Base-by-base conservation (phyloP, 2,888 invertebrate genomes). In the Trichopria drosophilae region DNA sequence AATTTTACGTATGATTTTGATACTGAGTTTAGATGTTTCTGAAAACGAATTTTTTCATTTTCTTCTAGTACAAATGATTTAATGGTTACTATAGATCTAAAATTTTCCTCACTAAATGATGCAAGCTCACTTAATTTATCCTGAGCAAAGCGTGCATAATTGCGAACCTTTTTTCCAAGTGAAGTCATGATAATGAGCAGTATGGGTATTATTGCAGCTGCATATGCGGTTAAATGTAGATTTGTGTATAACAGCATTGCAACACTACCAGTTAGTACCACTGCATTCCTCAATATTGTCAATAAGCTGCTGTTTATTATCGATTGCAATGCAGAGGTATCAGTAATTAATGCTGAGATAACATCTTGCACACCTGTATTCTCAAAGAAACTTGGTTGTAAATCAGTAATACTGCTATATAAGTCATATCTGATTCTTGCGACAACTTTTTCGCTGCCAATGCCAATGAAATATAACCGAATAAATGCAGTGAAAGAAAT, bases 401-500 rank as follows among this genome's bases (percentile, higher is more conserved):
- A 44, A 12, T 44, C 35, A 15, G 44, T 44, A 12, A 44, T 44
- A 44, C 44, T 44, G 44, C 44, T 44, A 44, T 44, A 44, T 44
- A 44, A 44, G 44, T 44, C 15, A 23, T 44, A 44, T 44, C 44
- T 44, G 44, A 44, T 44, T 44, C 44, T 10, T 44, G 44, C 44
- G 44, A 44, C 36, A 44, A 44, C 44, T 44, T 44, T 44, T 28
- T 44, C 44, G 44, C 44, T 44, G 44, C 44, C 44, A 44, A 44
- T 44, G 23, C 44, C 44, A 44, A 44, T 44, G 44, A 44, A 44
- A 43, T 43, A 43, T 43, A 43, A 43, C 43, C 43, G 43, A 44
- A 36, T 44, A 44, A 44, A 44, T 44, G 44, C 44, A 44, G 44
- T 44, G 44, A 44, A 36, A 44, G 44, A 44, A 44, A 44, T 44